Evolutionary conservation across 2,113 vertebrate genomes (phyloP).

Genomic region (Alexandromys fortis): DNA sequence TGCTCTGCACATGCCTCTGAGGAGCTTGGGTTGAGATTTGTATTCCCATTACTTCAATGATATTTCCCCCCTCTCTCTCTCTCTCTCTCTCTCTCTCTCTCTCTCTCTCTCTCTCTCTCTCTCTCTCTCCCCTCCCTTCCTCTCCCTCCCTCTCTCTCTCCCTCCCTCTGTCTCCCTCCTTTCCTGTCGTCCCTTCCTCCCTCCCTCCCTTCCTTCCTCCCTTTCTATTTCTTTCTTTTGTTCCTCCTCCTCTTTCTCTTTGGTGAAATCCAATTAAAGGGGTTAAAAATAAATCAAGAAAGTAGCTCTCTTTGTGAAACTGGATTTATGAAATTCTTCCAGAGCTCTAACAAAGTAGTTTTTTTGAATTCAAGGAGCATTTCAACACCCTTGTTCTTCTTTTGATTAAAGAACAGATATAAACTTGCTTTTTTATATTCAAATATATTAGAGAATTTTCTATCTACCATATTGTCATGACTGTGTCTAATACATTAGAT

Average conservation of each 20-base stretch:
- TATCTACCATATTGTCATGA: neutral
- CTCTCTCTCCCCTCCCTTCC: neutral
- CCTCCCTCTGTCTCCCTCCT: neutral
- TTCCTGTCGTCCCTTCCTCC: accelerated
- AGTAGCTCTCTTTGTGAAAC: neutral
- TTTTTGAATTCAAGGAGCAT: neutral
- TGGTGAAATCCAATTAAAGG: neutral
- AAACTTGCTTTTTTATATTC: slow-evolving; percentile 33
- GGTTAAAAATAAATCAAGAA: slow-evolving; percentile 26
- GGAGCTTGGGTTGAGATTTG: neutral
- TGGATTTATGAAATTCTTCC: neutral
- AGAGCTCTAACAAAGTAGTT: neutral
- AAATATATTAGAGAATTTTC: slow-evolving; percentile 15
- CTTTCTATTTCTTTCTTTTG: neutral
- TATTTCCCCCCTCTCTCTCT: neutral
- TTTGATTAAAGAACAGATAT: neutral
- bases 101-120: neutral
- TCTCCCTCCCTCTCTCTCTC: too few species aligned
- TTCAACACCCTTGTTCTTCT: neutral
- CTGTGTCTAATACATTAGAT: neutral
- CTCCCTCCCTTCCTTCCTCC: neutral
- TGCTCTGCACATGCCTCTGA: neutral
- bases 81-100: neutral
- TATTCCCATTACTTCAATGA: neutral
- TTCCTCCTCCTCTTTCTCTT: neutral